Evolutionary conservation across 2,113 vertebrate species (phyloP), one percentile per base, ranked within the genome.

Genomic region (Podarcis raffonei): DNA sequence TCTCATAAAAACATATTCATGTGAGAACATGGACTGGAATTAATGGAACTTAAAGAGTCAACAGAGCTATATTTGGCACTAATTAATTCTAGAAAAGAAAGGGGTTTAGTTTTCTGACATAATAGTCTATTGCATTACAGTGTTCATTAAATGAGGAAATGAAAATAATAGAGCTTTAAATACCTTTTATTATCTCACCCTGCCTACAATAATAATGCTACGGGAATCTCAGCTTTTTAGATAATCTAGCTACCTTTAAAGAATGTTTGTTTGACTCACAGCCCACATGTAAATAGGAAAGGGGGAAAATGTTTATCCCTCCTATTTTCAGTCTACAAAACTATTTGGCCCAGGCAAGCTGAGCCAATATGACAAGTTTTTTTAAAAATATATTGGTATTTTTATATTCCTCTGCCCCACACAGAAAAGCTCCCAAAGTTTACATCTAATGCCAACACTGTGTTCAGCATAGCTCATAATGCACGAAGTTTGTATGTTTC

Each of bases 1-100:
- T 87, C 2, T 79, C 39, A 68, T 78, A 20, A 48, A 85, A 90
- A 32, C 78, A 87, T 89, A n/a, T 76, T 75, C n/a, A 59, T 85
- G 84, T 35, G 13, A 88, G 30, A 20, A 53, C 25, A 68, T 6
- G 85, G 90, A 37, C 87, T 68, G 78, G 57, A 85, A 35, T 5
- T 84, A 32, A 84, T 85, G 57, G 74, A 89, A 90, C n/a, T 77
- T 87, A 20, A 20, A 84, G 69, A 48, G 1, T 69, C 3, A 86
- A 15, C 32, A 90, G 82, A 42, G 85, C 27, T 88, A 48, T 12
- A 66, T 37, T 35, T 71, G 65, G 8, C 13, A 74, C 8, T 57
- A 69, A 83, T 84, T 92, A 81, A 12, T 39, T 90, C 8, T 59
- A 62, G 68, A 76, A 89, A 93, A 66, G 82, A 66, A 87, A 85